phyloP scores from a whole-genome alignment of 2,888 invertebrate genomes.

The Dynastes tityus region DNA sequence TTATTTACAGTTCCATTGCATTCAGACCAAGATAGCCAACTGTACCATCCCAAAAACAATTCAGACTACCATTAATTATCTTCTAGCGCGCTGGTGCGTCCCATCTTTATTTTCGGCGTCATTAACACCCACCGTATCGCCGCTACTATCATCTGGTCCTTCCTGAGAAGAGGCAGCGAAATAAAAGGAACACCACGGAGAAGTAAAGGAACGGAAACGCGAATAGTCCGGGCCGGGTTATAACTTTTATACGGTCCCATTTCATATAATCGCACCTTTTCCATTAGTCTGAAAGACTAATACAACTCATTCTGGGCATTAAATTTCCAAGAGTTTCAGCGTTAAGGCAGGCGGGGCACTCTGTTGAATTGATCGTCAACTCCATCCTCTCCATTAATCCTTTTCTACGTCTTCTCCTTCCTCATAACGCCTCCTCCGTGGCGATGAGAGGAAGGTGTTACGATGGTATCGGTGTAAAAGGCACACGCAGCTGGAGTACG shows the following conservation, averaged over 20 bases:
- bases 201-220: not conserved
- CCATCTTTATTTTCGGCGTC: constrained; percentile 23
- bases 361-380: constrained; percentile 40
- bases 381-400: constrained; percentile 46
- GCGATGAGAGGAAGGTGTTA: not conserved
- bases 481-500: not conserved
- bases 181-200: constrained; percentile 1
- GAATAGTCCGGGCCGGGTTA: not conserved
- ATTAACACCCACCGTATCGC: constrained; percentile 11
- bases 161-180: not conserved
- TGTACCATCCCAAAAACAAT: not conserved
- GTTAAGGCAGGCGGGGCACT: constrained; percentile 27
- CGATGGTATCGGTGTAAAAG: not conserved
- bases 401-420: constrained; percentile 29
- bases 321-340: constrained; percentile 39
- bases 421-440: constrained; percentile 18
- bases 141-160: constrained; percentile 16
- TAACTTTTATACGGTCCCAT: constrained; percentile 37
- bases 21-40: too few species aligned
- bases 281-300: constrained; percentile 44
- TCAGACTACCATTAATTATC: constrained; percentile 3
- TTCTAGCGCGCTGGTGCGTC: not conserved
- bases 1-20: too few species aligned
- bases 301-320: constrained; percentile 45
- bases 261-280: constrained; percentile 45